A percentile compares a stretch with the other conserved stretches of the same genome.
phyloP scores from a whole-genome alignment of 2,113 vertebrate genomes.

The Colaptes auratus region DNA sequence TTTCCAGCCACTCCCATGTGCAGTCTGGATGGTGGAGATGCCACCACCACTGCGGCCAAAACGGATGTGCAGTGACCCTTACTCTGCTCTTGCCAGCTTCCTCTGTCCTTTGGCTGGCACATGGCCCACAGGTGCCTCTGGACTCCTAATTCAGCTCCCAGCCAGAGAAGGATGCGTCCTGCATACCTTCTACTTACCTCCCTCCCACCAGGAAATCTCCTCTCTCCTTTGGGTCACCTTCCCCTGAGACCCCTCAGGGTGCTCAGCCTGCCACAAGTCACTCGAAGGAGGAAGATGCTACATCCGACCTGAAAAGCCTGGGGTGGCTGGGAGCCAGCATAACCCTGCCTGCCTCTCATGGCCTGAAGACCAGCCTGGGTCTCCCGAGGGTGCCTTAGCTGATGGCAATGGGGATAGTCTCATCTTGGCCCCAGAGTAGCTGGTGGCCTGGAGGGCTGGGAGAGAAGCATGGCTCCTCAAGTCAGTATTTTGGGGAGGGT shows the following conservation, averaged over 20 bases:
- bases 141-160: background rate
- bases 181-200: fast-evolving
- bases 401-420: background rate
- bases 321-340: background rate
- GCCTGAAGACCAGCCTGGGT: background rate
- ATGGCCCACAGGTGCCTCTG: background rate
- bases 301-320: background rate
- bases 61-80: fast-evolving
- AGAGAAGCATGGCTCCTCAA: background rate
- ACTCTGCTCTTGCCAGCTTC: background rate
- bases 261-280: background rate
- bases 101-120: background rate
- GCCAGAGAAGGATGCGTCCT: fast-evolving
- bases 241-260: background rate
- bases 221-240: background rate
- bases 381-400: background rate
- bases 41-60: background rate
- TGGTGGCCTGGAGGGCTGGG: background rate
- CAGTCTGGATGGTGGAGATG: background rate
- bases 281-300: background rate
- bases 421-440: background rate
- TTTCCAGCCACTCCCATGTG: background rate
- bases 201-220: background rate
- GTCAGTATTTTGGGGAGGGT: background rate
- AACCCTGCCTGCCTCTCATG: background rate